Base-by-base conservation (phyloP, 2,797 vertebrate genomes). In the Melanotaenia trifasciata region DNA sequence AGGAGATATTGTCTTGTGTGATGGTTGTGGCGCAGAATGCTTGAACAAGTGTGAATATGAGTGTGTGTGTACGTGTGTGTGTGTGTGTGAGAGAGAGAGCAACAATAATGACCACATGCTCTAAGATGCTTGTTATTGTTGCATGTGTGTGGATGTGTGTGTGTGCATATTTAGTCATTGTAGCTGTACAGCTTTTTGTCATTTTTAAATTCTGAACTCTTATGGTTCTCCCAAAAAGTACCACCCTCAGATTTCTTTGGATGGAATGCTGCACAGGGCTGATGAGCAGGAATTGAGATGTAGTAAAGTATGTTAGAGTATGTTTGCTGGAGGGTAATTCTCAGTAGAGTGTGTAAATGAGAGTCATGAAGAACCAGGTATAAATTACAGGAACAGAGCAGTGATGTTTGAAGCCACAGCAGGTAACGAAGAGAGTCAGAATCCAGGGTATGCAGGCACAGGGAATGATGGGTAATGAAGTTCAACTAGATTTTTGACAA, bases 1-100 rank as follows among this genome's bases (percentile, higher is more conserved):
- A 33, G 73, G 82, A 79, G 86, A 89, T 78, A 73, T 67, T 87
- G 78, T 80, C 70, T 81, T 56, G 50, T 78, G 66, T 61, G 56
- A 26, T 50, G 64, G 58, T 72, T 73, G 72, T 66, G 54, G 67
- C 72, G 72, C 58, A 73, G 78, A 79, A 59, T 85, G 51, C 71
- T 18, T 80, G 66, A 47, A n/a, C 54, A 43, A 76, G 53, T 64
- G 38, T 69, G 51, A 61, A 24, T 51, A 28, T 72, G 32, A 64
- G 18, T 63, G 35, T 57, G 22, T 64, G 40, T 43, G 40, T 12
- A 12, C 3, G 33, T 65, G 50, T 3, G 56, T 57, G 13, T 32
- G 28, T 28, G 28, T 28, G 28, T 28, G 28, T 28, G 28, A 28
- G 28, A 28, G 28, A 26, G 2, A 28, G 45, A 59, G 56, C 22